phyloP scores from a whole-genome alignment of 1,140 invertebrate genomes.

The Caenorhabditis elegans region WBcel235 BX284602.5:609001-609500 shows the following conservation, averaged over 20 bases:
- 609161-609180: background rate
- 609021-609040: too few relatives aligned
- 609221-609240: background rate
- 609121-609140: background rate
- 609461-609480: too few relatives aligned
- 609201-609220: background rate
- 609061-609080: background rate
- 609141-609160: background rate
- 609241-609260: background rate
- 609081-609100: background rate
- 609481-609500: too few relatives aligned
- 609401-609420: too few relatives aligned
- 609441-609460: too few relatives aligned
- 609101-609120: background rate
- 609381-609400: too few relatives aligned
- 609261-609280: background rate
- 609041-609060: too few relatives aligned
- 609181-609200: background rate
- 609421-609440: too few relatives aligned
- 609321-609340: too few relatives aligned
- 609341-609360: too few relatives aligned
- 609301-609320: background rate
- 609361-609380: too few relatives aligned
- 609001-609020: too few relatives aligned
- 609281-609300: background rate